phyloP scores from a whole-genome alignment of 2,888 invertebrate species.

The Erebia epiphron region DNA sequence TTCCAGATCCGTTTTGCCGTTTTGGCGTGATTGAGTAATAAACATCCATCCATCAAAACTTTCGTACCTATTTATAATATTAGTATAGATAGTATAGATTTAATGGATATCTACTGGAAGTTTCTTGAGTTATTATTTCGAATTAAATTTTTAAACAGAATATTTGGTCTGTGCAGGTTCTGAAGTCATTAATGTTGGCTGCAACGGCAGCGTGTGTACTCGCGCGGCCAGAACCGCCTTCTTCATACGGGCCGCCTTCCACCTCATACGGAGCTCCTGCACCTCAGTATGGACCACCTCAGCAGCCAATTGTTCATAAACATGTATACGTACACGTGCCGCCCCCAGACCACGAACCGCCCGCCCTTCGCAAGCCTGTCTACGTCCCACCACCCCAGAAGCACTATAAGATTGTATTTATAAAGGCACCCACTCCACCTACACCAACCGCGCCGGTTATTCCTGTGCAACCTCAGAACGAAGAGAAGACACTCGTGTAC shows the following conservation, averaged over 20 bases:
- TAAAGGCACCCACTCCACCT: conserved; percentile 87
- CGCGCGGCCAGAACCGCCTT: conserved; percentile 82
- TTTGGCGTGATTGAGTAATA: too few species aligned
- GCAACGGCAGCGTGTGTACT: conserved; percentile 69
- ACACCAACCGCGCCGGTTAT: conserved; percentile 84
- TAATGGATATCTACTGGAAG: too few species aligned
- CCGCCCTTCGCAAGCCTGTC: conserved; percentile 83
- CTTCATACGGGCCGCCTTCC: conserved; percentile 83
- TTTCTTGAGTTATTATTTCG: neutral
- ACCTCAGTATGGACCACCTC: conserved; percentile 88
- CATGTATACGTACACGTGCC: conserved; percentile 96
- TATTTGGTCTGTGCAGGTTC: conserved; percentile 63
- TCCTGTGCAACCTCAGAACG: conserved; percentile 90
- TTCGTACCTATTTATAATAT: too few species aligned
- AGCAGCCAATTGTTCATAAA: conserved; percentile 92
- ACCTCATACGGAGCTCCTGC: conserved; percentile 80
- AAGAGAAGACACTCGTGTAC: conserved; percentile 94
- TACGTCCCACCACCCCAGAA: conserved; percentile 86
- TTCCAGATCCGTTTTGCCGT: too few species aligned
- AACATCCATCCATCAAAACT: too few species aligned
- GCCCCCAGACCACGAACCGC: conserved; percentile 92
- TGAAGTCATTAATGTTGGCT: conserved; percentile 71
- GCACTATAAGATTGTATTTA: conserved; percentile 93
- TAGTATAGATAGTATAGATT: too few species aligned
- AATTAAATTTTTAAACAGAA: neutral